Conservation (phyloP, 53 echinoderm and acorn worm genomes). For the Arbacia lixula region DNA sequence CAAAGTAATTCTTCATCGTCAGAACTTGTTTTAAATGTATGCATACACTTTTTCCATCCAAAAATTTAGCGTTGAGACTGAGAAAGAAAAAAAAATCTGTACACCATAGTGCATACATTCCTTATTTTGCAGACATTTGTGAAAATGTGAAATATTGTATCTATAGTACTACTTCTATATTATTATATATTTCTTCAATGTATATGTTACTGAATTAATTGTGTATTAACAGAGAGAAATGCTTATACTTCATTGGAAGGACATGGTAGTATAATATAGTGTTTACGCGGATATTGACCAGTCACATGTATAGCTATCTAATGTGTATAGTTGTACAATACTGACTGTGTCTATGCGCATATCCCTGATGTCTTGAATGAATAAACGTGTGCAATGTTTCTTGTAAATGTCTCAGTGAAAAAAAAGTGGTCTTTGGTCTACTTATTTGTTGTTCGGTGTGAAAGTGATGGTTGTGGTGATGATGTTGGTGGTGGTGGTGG, state of each 20-base stretch:
- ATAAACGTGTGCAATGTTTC: slow-evolving; percentile 48
- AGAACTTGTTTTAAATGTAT: too few species aligned
- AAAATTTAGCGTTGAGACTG: background rate
- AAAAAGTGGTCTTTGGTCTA: background rate
- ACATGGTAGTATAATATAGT: background rate
- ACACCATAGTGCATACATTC: background rate
- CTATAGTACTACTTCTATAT: slow-evolving; percentile 42
- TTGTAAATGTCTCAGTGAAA: slow-evolving; percentile 43
- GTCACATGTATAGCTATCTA: too few species aligned
- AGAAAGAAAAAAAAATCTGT: background rate
- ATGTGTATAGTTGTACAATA: slow-evolving; percentile 38
- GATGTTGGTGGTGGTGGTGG: background rate
- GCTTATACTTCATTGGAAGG: slow-evolving; percentile 3
- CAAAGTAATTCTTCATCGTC: too few species aligned
- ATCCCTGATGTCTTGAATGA: slow-evolving; percentile 12
- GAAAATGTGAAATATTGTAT: slow-evolving; percentile 37
- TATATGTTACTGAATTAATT: slow-evolving; percentile 24
- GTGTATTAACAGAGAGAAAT: slow-evolving; percentile 9
- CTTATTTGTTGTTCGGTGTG: background rate
- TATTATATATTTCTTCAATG: slow-evolving; percentile 31
- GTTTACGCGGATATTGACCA: background rate
- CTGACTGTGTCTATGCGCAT: slow-evolving; percentile 32
- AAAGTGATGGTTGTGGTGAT: background rate
- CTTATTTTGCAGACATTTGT: slow-evolving; percentile 28
- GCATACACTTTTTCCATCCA: slow-evolving; percentile 21